Base-by-base conservation (phyloP, 1,140 invertebrate genomes). In the Drosophila albomicans region DNA sequence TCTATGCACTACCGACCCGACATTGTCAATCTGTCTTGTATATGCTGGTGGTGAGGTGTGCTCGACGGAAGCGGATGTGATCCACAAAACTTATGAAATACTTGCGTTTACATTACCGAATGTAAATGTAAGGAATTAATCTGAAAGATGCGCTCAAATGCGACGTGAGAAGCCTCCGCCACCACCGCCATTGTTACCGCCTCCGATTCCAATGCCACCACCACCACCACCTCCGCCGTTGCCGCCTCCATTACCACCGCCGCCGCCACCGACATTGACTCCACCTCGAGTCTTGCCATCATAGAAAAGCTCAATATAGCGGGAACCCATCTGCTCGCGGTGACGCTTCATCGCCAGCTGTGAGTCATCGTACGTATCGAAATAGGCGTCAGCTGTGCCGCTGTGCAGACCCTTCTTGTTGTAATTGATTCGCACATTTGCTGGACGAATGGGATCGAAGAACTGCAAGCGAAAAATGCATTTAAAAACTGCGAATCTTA, bases 331-430 rank as follows among this genome's bases (percentile, higher is more conserved):
- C 85, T 97, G 95, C 88, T 97, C 95, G 88, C 96, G 95, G 87
- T 98, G 96, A 86, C 96, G 95, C 78, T 96, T 96, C 74, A 97
- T 94, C 59, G 97, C 97, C 75, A 94, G 93, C 65, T 96, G 94
- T 16, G 97, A 94, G 92, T 98, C 97, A 35, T 96, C 95, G 56
- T 96, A 95, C 69, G 95, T 94, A 41, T 95, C 95, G 91, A 98
- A 95, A 92, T 98, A 95, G 48, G 98, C 96, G 84, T 97, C 98
- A 32, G 97, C 97, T 93, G 98, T 98, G 10, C 98, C 98, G 93
- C 96, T 98, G 11, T 97, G 97, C 63, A 97, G 93, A 1, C 98
- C 98, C 93, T 98, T 91, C 15, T 92, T 91, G 63, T 92, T 92
- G 62, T 90, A 92, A 45, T 92, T 92, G 48, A 93, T 84, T 28